Base-by-base conservation (phyloP, 2,797 vertebrate genomes). In the Labroides dimidiatus region DNA sequence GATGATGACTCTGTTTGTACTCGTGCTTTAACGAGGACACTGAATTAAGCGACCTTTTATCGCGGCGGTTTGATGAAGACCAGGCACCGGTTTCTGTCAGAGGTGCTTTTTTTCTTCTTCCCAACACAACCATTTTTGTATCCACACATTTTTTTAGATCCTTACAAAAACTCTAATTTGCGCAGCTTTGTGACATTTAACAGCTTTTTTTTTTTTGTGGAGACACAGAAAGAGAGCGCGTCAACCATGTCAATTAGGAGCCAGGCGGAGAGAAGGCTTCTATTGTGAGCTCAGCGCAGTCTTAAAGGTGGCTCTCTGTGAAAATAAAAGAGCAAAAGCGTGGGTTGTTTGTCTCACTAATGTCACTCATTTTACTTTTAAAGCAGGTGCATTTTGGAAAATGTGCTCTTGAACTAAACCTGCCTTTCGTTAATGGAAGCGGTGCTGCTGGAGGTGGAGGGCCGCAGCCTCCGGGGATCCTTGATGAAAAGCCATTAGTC, bases 331-430 rank as follows among this genome's bases (percentile, higher is more conserved):
- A 67, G 59, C 67, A 47, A 54, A 54, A 43, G 69, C 36, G 80
- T 85, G 73, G 86, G 84, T 41, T 82, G 89, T 87, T 84, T 86
- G 81, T 86, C 77, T 87, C 78, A 58, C 80, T 86, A 82, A 87
- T 88, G 84, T 87, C 84, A 78, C 67, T 85, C 74, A 86, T 90
- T 90, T 88, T 75, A 91, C 89, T 91, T 90, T 89, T 81, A 91
- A 90, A 92, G 84, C 83, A 86, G 87, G 44, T 42, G 67, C 78
- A 55, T 88, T 91, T 90, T 69, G 58, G 72, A 81, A 87, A 88
- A 87, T 80, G 69, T 72, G 82, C 87, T 89, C 81, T 91, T 87
- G 88, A 90, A 84, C 72, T 70, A 15, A 83, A 83, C 76, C 85
- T 75, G 83, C 64, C 43, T 65, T 27, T 69, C 23, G 16, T 80